Evolutionary conservation across 2,888 invertebrate species (phyloP), one percentile per base, ranked within the genome.

Genomic region (Meliscaeva auricollis): DNA sequence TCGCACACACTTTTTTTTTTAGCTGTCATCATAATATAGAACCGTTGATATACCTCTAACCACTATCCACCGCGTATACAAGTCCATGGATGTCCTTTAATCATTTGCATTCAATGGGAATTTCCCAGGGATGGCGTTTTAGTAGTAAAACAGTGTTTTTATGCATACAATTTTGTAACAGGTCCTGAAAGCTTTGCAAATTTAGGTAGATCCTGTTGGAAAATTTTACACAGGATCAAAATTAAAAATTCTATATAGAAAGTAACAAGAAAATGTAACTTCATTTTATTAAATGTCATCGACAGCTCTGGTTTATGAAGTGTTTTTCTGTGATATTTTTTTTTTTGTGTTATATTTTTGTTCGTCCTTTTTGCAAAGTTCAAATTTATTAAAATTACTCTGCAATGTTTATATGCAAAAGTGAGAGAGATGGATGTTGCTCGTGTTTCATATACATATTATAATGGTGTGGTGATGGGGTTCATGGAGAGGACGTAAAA

Each of bases 381-480:
- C 76, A 75, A 68, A 73, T 79, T 82, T 78, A 69, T 80, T 80
- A 62, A 85, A 85, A 77, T 85, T 85, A 85, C 81, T 81, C 76
- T 13, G 60, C 66, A 72, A 70, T 41, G 52, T 44, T 46, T 62
- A 44, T 72, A 44, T 38, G 26, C 64, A 58, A 38, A 56, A 35
- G 58, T n/a, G 11, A 32, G 20, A 46, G 38, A 73, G 41, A 58
- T 60, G 60, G 70, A 69, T 56, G 32, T 6, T 56, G 15, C 41
- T 58, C 58, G n/a, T n/a, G n/a, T n/a, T n/a, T n/a, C 58, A 38
- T 32, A 46, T 9, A 17, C 13, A 38, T 38, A 38, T 35, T 38
- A 13, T 30, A 17, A 50, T 38, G 66, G 17, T 44, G 8, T 50
- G 62, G 66, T 30, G 38, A 60, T 52, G 44, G 32, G 2, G 26